A percentile compares a stretch with the other conserved stretches of the same genome.
Evolutionary conservation across 2,113 vertebrate genomes (phyloP).

Genomic region (Baryphthengus martii): DNA sequence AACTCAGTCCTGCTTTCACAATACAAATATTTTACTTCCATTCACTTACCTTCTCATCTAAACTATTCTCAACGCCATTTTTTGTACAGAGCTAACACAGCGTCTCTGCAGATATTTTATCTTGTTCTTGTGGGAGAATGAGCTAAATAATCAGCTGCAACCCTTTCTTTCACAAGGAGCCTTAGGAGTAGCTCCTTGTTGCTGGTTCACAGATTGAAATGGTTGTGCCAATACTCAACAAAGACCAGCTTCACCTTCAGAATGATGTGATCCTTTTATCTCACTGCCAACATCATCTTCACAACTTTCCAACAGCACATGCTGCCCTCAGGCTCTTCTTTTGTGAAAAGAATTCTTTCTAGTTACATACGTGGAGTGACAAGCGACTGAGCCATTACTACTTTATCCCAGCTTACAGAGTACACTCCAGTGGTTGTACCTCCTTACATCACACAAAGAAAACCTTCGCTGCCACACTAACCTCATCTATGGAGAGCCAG

Average conservation of each 20-base stretch:
- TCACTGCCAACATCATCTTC: background rate
- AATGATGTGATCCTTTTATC: background rate
- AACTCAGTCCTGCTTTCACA: background rate
- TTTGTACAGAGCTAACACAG: background rate
- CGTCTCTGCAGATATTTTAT: background rate
- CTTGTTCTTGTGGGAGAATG: background rate
- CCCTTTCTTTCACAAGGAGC: background rate
- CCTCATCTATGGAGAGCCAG: background rate
- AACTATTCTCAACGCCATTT: background rate
- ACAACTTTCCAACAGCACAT: background rate
- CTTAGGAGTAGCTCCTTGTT: background rate
- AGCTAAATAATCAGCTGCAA: background rate
- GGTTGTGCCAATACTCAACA: background rate
- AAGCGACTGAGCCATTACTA: background rate
- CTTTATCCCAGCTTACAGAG: background rate
- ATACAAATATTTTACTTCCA: background rate
- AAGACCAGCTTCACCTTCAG: background rate
- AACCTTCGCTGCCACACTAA: background rate
- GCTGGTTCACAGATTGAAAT: background rate
- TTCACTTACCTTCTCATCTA: background rate
- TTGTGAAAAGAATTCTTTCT: background rate
- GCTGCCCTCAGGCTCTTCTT: background rate
- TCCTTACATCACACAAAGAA: background rate
- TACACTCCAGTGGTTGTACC: background rate
- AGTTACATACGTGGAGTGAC: background rate